Percentiles rank a stretch among this genome's conserved stretches.
These are phyloP conservation scores for Paradisaea rubra DNA, from an alignment of 2,113 vertebrate genomes.

Conservation along the genomic window DNA sequence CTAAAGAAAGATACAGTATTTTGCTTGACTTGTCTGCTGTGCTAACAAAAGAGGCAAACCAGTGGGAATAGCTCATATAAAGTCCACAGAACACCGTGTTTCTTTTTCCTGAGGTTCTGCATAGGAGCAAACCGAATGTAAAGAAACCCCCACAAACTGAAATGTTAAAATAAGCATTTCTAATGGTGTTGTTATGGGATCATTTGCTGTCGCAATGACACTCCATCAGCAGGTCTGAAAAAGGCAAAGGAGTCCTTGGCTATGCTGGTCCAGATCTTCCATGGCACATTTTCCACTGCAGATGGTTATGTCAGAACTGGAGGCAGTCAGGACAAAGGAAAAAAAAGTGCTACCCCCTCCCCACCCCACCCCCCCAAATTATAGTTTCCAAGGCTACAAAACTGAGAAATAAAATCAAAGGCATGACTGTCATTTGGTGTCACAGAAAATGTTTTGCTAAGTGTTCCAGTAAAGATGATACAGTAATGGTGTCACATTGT, in stretches of 20 bases:
- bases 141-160: not conserved
- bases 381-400: conserved; percentile 8
- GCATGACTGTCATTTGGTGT: conserved; percentile 3
- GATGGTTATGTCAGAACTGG: not conserved
- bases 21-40: not conserved
- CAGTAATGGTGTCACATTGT: conserved; percentile 8
- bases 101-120: not conserved
- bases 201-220: not conserved
- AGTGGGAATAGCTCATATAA: not conserved
- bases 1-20: not conserved
- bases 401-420: not conserved
- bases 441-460: conserved; percentile 45
- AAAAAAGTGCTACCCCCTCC: not conserved
- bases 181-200: not conserved
- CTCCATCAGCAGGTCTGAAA: not conserved
- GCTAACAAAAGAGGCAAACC: not conserved
- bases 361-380: not conserved
- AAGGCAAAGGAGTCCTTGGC: not conserved
- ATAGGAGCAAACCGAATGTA: not conserved
- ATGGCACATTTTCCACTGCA: not conserved
- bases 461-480: conserved; percentile 45
- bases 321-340: not conserved
- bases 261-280: not conserved
- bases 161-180: not conserved
- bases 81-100: not conserved